These are phyloP conservation scores for Drosophila repletoides DNA, from an alignment of 1,140 invertebrate species.

Conservation along the genomic window DNA sequence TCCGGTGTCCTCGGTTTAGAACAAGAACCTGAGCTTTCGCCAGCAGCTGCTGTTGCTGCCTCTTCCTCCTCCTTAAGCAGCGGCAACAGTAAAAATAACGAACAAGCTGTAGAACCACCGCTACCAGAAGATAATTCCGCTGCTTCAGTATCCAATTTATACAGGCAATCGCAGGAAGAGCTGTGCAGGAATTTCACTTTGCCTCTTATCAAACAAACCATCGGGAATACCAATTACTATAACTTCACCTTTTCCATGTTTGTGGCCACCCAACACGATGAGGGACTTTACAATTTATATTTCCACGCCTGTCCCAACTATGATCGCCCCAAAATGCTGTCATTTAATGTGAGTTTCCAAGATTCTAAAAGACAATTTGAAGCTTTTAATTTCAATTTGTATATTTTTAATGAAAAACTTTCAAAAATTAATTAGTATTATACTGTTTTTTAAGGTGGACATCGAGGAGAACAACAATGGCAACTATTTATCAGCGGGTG, in stretches of 20 bases:
- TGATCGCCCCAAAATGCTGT: conserved; percentile 62
- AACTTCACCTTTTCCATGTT: conserved; percentile 88
- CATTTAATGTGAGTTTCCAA: conserved; percentile 80
- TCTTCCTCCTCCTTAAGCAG: neutral
- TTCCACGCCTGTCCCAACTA: conserved; percentile 96
- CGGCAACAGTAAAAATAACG: neutral
- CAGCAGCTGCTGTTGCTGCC: neutral
- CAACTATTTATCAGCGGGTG: conserved; percentile 97
- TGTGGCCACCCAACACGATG: conserved; percentile 89
- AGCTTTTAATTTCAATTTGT: no score
- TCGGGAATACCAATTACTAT: conserved; percentile 59
- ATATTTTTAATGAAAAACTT: no score
- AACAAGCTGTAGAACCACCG: conserved; percentile 10
- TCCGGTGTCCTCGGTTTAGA: conserved; percentile 3
- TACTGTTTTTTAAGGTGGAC: conserved; percentile 86
- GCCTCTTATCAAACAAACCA: conserved; percentile 46
- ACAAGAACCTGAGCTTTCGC: neutral
- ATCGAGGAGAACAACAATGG: conserved; percentile 92
- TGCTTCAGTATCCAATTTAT: conserved; percentile 17
- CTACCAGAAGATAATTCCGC: conserved; percentile 13
- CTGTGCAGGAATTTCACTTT: conserved; percentile 66
- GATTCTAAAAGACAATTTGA: no score
- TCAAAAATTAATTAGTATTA: neutral
- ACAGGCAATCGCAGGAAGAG: conserved; percentile 45
- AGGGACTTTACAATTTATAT: conserved; percentile 97